Evolutionary conservation across 2,888 invertebrate genomes (phyloP), one percentile per base, ranked within the genome.

Genomic region (Mesopsocus fuscifrons): DNA sequence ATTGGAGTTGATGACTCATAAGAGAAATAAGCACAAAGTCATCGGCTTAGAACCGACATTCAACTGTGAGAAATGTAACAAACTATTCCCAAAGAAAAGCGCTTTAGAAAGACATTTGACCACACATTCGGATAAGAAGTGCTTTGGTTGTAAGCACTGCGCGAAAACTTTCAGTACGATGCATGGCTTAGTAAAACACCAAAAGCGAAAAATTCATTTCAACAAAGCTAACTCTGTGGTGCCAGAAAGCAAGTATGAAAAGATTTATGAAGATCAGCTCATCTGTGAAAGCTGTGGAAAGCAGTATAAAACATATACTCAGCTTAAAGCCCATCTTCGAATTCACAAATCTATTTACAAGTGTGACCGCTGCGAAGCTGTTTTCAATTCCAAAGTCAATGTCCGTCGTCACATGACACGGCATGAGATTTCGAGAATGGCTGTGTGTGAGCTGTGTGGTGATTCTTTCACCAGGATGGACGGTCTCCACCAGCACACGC

Each of bases 231-330:
- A 38, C 9, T 6, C 26, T 11, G 5, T 5, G 5, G n/a, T 38
- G 5, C 17, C 38, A 13, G 38, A 38, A 38, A 17, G 18, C 4
- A 38, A 38, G 11, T 38, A 38, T 21, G 38, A 38, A 11, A 38
- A 38, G 11, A 21, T 38, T 5, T 38, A 18, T 20, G 17, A 38
- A 38, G 38, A 38, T 18, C 17, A 18, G 18, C 18, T 38, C 4
- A 38, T 38, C 4, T 38, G 38, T 21, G 38, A 38, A 20, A 38
- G 3, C 5, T 38, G 38, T 21, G 38, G 38, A 21, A 38, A 38
- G 20, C 20, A 17, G 20, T 38, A 17, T 38, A 17, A 17, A 38
- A 38, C 38, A 4, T 5, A 17, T 20, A 17, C 16, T 3, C 5
- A 5, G 38, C 11, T 38, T 3, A 38, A 18, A 18, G 15, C 3